Base-by-base conservation (phyloP, 2,797 vertebrate genomes). In the Serranus cabrilla region DNA sequence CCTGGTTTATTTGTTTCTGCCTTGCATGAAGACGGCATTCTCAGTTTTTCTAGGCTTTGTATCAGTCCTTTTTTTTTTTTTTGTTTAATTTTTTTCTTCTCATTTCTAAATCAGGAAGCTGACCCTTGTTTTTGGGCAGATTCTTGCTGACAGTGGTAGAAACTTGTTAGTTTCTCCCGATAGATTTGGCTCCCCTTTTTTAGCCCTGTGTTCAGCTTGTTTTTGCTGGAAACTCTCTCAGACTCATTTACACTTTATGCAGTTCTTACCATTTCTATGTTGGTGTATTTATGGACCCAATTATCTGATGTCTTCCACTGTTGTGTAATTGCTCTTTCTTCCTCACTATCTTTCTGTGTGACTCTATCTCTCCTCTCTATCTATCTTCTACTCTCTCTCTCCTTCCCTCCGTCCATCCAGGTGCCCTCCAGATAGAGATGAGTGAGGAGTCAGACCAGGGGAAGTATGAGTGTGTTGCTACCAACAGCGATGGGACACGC, bases 371-470 rank as follows among this genome's bases (percentile, higher is more conserved):
- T 75, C 59, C n/a, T 64, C 49, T 74, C 62, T 73, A 45, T 67
- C 69, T 81, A 14, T 74, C 80, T 77, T 72, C 82, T 71, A 71
- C 81, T 91, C 88, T 93, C 91, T 91, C 51, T 91, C 89, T 92
- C 94, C 45, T 87, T 94, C 95, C 93, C 93, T 96, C 64, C 75
- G 34, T 96, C 91, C 90, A 78, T 93, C 91, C 95, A 99, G 98
- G 98, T 94, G 98, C 98, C 75, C 96, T 99, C 74, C 98, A 99
- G 96, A 99, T 99, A 78, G 98, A 99, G 93, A 96, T 97, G 94
- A 99, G 98, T 17, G 98, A 99, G 95, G 98, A 99, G 92, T 97
- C 97, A 20, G 98, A 99, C 95, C 98, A 99, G 96, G 98, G 98
- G 81, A 99, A 99, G 94, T 99, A 99, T 89, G 98, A 99, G 90